Evolutionary conservation across 2,113 vertebrate genomes (phyloP).

Genomic region (Petrocephalus microphthalmus): DNA sequence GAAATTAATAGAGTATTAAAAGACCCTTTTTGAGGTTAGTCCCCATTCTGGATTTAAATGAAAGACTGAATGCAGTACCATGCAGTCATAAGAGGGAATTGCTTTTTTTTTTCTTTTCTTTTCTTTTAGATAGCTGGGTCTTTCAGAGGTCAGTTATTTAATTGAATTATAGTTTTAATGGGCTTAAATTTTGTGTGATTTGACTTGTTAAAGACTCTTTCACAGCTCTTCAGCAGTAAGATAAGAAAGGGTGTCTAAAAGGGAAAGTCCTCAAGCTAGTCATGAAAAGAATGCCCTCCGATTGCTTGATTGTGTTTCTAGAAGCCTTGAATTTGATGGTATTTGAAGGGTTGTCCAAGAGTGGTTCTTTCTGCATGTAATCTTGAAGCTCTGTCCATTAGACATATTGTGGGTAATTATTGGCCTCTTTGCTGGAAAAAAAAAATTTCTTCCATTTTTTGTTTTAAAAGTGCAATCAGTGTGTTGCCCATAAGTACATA

Average conservation of each 20-base stretch:
- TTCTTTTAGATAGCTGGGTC: background rate
- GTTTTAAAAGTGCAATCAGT: background rate
- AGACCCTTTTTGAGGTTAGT: background rate
- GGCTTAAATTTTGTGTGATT: background rate
- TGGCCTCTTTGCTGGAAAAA: background rate
- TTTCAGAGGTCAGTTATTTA: background rate
- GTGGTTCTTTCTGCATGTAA: background rate
- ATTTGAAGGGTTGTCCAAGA: background rate
- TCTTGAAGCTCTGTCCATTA: background rate
- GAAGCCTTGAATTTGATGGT: background rate
- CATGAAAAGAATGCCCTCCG: background rate
- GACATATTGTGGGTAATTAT: background rate
- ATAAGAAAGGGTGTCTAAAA: background rate
- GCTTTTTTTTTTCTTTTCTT: background rate
- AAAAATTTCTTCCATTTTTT: no score
- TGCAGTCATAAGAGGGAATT: background rate
- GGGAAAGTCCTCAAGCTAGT: background rate
- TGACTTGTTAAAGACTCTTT: background rate
- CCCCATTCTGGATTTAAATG: background rate
- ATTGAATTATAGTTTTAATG: background rate
- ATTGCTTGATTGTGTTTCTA: background rate
- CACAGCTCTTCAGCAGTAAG: no score
- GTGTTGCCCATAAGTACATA: background rate
- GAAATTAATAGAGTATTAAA: background rate
- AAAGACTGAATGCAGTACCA: background rate